Evolutionary conservation across 2,797 vertebrate genomes (phyloP), one percentile per base, ranked within the genome.

Genomic region (Manis javanica): DNA sequence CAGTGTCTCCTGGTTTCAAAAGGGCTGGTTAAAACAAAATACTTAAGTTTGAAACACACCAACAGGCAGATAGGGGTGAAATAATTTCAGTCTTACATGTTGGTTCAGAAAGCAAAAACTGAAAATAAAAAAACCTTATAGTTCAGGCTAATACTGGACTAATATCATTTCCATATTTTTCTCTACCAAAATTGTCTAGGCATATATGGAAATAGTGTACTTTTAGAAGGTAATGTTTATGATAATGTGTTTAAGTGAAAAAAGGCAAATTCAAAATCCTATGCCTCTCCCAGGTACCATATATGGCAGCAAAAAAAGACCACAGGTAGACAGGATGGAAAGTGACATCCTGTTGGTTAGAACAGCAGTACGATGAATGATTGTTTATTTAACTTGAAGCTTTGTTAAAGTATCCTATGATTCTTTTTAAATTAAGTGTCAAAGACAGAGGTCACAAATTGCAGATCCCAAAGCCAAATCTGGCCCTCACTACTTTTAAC

Each of bases 11-110:
- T 75, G 53, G 31, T 92, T 96, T 87, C 26, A 61, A 96, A 93
- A 96, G 42, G 8, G 31, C n/a, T 24, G 83, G 34, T 64, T 13
- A 78, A 89, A 95, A 95, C 34, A 91, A 72, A 95, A 66, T 83
- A 55, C 37, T 94, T 18, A 39, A 59, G 26, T 77, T 59, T 83
- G 82, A 91, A 95, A 83, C 64, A 68, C 3, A 84, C 5, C 66
- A 91, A 71, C 4, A 46, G 72, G 21, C 55, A 83, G 83, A 69
- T 6, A 77, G 7, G 31, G n/a, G 19, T 46, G 31, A 66, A 7
- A 39, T n/a, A 74, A 91, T 87, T 72, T 51, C 59, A 66, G 24
- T 85, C 42, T 69, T 63, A 75, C 3, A 31, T 72, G 16, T 21
- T 72, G 46, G 61, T 59, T 97, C 59, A 91, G 37, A 37, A 77